Evolutionary conservation across 2,113 vertebrate genomes (phyloP).

Genomic region (Cyrtonyx montezumae): DNA sequence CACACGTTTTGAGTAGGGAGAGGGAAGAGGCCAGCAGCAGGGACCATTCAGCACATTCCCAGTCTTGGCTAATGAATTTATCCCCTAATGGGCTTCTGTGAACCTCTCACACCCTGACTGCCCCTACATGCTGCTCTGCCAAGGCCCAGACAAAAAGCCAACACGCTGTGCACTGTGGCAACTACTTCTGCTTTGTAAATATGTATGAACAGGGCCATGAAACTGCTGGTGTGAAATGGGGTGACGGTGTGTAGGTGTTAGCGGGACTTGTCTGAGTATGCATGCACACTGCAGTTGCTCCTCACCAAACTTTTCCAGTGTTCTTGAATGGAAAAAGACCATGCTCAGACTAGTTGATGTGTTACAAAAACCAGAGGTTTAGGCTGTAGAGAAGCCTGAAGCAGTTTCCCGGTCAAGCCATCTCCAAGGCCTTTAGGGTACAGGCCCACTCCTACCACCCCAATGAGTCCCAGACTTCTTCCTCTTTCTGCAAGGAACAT

Average conservation of each 20-base stretch:
- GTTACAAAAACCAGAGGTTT: not conserved
- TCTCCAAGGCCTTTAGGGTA: not conserved
- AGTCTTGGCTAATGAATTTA: not conserved
- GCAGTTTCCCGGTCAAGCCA: not conserved
- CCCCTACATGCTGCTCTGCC: not conserved
- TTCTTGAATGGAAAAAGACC: not conserved
- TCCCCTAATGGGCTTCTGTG: not conserved
- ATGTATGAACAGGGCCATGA: not conserved
- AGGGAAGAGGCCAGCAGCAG: not conserved
- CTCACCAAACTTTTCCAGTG: not conserved
- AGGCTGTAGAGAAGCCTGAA: not conserved
- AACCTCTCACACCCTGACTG: not conserved
- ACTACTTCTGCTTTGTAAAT: not conserved
- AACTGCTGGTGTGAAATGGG: not conserved
- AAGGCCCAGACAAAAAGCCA: not conserved
- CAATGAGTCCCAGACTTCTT: rapidly evolving
- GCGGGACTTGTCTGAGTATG: rapidly evolving
- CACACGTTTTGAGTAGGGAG: rapidly evolving
- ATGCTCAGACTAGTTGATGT: not conserved
- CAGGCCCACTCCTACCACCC: rapidly evolving
- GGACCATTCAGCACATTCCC: not conserved
- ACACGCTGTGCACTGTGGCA: rapidly evolving
- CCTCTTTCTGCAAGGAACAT: not conserved
- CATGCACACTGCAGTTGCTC: not conserved
- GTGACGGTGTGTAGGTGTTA: not conserved